These are phyloP conservation scores for Apantesis nais DNA, from an alignment of 2,888 invertebrate genomes.

Conservation along the genomic window DNA sequence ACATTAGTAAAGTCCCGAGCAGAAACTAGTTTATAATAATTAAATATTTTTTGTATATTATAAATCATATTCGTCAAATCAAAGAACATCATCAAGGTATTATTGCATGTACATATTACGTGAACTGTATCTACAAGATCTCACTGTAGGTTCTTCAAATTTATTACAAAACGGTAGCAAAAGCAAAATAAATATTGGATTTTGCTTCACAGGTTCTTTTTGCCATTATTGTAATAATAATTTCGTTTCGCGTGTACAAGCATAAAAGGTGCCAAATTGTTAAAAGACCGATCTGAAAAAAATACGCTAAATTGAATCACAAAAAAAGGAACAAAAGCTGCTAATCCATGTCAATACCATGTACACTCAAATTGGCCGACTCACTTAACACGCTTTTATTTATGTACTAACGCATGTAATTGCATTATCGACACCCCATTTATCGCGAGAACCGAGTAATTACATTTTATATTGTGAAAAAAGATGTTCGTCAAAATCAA, in stretches of 20 bases:
- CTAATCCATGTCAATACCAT: background rate
- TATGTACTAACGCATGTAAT: constrained; percentile 49
- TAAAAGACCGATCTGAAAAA: too few relatives aligned
- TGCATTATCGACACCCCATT: constrained; percentile 51
- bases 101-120: too few relatives aligned
- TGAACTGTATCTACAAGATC: too few relatives aligned
- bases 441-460: constrained; percentile 26
- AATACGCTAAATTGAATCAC: background rate
- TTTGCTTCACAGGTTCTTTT: background rate
- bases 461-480: constrained; percentile 16
- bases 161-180: too few relatives aligned
- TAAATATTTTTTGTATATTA: too few relatives aligned
- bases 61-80: too few relatives aligned
- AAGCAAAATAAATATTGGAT: too few relatives aligned
- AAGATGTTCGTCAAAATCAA: constrained; percentile 15
- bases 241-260: background rate
- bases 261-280: background rate
- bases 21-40: too few relatives aligned
- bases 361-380: constrained; percentile 10
- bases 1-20: too few relatives aligned
- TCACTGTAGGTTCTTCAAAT: too few relatives aligned
- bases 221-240: background rate
- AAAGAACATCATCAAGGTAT: too few relatives aligned
- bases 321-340: background rate
- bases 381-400: constrained; percentile 34